These are phyloP conservation scores for Melanotaenia trifasciata DNA, from an alignment of 2,797 vertebrate genomes.

Conservation along the genomic window DNA sequence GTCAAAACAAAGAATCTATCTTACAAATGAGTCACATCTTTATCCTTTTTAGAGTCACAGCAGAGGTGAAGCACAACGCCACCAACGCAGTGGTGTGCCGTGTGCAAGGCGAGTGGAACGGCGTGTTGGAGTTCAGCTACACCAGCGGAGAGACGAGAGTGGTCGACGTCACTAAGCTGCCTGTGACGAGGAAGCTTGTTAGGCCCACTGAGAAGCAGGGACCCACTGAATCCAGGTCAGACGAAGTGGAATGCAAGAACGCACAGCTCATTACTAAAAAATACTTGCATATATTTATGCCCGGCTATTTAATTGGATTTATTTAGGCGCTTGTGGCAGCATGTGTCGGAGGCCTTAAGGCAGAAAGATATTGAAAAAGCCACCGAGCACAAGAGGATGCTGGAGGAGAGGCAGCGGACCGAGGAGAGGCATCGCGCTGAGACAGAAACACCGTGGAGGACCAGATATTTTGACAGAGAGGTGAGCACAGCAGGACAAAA, in stretches of 20 bases:
- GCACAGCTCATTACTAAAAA: background rate
- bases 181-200: constrained; percentile 90
- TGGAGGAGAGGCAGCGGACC: constrained; percentile 92
- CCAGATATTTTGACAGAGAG: constrained; percentile 93
- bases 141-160: constrained; percentile 88
- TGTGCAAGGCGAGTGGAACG: constrained; percentile 98
- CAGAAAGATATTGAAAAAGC: constrained; percentile 95
- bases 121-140: constrained; percentile 92
- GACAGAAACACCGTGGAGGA: constrained; percentile 90
- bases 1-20: background rate
- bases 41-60: constrained; percentile 86
- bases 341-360: constrained; percentile 91
- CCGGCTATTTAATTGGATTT: background rate
- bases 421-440: constrained; percentile 93
- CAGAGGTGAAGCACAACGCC: constrained; percentile 95
- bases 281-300: background rate
- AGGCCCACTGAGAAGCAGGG: constrained; percentile 92
- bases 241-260: background rate
- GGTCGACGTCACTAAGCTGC: constrained; percentile 91
- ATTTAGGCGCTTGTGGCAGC: constrained; percentile 91
- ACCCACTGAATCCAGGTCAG: constrained; percentile 93
- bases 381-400: constrained; percentile 93
- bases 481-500: constrained; percentile 70
- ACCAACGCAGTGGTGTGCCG: constrained; percentile 92
- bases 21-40: background rate